Conservation (phyloP, 1,140 invertebrate genomes). For the Scylla paramamosain region DNA sequence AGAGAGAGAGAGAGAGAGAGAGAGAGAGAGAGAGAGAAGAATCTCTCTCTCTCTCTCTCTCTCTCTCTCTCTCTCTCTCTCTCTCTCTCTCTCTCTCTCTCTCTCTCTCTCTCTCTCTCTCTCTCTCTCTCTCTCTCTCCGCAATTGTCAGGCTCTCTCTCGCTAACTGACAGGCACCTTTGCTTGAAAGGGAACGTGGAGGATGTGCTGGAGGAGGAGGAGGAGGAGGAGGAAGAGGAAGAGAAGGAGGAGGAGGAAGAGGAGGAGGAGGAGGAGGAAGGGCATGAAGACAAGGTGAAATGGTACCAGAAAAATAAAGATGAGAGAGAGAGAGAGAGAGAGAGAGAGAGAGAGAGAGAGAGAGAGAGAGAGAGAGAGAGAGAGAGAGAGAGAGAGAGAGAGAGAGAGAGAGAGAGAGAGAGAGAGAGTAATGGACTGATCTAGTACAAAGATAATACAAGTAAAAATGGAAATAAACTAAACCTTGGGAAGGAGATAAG, state of each 20-base stretch:
- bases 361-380: too few relatives aligned
- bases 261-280: not conserved
- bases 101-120: not conserved
- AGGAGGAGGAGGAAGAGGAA: not conserved
- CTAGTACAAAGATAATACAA: too few relatives aligned
- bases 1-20: too few relatives aligned
- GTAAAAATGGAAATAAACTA: too few relatives aligned
- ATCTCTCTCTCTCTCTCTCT: slow-evolving; percentile 1
- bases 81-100: slow-evolving; percentile 18
- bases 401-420: too few relatives aligned
- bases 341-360: too few relatives aligned
- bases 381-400: too few relatives aligned
- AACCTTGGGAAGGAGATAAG: too few relatives aligned
- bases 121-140: not conserved
- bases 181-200: not conserved
- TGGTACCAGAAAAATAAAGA: not conserved
- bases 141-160: not conserved
- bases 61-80: slow-evolving; percentile 18
- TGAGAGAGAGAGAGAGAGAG: too few relatives aligned
- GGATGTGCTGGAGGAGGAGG: too few relatives aligned
- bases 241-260: not conserved
- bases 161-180: not conserved
- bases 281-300: not conserved
- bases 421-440: too few relatives aligned
- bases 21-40: too few relatives aligned